These are phyloP conservation scores for Scytalopus superciliaris DNA, from an alignment of 2,113 vertebrate genomes.

Conservation along the genomic window DNA sequence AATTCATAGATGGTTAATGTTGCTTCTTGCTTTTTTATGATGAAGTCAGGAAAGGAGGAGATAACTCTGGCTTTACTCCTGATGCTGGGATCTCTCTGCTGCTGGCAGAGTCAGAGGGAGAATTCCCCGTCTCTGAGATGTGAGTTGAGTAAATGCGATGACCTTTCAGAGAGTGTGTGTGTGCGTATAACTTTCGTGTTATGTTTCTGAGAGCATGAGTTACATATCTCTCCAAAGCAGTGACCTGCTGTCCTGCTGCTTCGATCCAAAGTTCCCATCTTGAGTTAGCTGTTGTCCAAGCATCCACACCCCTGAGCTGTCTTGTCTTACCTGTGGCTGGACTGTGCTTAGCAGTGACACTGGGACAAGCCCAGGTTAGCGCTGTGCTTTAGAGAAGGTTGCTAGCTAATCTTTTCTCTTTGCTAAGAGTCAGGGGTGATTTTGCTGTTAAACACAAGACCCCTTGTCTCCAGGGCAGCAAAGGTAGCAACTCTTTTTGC, in stretches of 20 bases:
- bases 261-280: background rate
- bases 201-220: background rate
- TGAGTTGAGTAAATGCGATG: background rate
- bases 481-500: background rate
- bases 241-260: background rate
- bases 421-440: background rate
- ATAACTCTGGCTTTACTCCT: background rate
- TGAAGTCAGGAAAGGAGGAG: background rate
- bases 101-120: conserved; percentile 1
- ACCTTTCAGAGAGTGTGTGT: conserved; percentile 2
- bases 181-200: background rate
- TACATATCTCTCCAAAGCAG: background rate
- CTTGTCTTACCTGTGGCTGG: background rate
- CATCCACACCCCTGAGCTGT: background rate
- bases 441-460: background rate
- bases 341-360: background rate
- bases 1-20: background rate
- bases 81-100: background rate
- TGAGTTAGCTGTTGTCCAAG: background rate
- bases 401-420: background rate
- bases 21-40: background rate
- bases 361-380: background rate
- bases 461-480: background rate
- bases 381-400: background rate
- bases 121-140: background rate